These are phyloP conservation scores for Aphelenchoides bicaudatus DNA, from an alignment of 2,888 invertebrate genomes.

Conservation along the genomic window DNA sequence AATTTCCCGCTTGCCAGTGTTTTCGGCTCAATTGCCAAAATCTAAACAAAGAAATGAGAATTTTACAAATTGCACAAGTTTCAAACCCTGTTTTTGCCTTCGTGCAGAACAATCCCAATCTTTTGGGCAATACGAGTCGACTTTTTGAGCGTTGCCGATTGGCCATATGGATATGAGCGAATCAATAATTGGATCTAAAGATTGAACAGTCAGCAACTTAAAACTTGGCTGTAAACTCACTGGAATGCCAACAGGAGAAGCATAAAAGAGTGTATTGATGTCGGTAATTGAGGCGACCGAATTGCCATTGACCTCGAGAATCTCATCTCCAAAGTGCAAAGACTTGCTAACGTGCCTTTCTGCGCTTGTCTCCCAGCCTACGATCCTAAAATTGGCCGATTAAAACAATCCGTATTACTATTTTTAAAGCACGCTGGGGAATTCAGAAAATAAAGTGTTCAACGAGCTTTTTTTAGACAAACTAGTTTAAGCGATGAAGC, in stretches of 20 bases:
- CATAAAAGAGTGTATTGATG: not conserved
- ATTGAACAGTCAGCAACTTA: not conserved
- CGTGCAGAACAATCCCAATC: constrained; percentile 5
- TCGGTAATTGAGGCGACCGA: not conserved
- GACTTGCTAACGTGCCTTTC: constrained; percentile 22
- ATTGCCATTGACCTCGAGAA: constrained; percentile 25
- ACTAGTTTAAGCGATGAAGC: too few relatives aligned
- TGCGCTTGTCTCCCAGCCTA: constrained; percentile 30
- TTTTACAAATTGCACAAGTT: not conserved
- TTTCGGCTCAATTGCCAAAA: not conserved
- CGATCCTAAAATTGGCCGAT: constrained; percentile 29
- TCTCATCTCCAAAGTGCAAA: constrained; percentile 32
- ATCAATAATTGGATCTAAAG: constrained; percentile 7
- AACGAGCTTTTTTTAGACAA: too few relatives aligned
- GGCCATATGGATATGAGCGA: not conserved
- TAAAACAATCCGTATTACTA: too few relatives aligned
- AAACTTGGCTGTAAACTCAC: not conserved
- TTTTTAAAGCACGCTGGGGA: too few relatives aligned
- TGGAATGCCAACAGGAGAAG: constrained; percentile 6
- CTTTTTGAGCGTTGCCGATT: not conserved
- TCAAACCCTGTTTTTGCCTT: not conserved
- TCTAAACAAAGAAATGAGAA: not conserved
- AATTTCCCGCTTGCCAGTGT: not conserved
- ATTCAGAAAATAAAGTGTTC: too few relatives aligned
- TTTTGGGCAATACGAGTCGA: constrained; percentile 1